Conservation (phyloP, 2,113 vertebrate species). For the Lathamus discolor region DNA sequence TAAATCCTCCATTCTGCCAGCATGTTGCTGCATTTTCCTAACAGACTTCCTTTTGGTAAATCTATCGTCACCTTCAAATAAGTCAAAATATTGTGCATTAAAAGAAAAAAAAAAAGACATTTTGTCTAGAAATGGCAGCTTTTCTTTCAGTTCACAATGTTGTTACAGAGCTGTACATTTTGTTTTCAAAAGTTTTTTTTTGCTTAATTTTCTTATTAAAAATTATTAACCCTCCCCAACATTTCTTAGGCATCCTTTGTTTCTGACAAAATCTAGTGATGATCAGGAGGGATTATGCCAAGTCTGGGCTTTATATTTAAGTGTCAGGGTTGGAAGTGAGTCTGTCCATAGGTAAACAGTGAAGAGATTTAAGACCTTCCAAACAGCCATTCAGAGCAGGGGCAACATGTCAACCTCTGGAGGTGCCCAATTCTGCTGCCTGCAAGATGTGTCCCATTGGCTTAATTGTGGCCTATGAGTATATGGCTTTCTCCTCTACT, state of each 20-base stretch:
- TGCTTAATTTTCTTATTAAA: not conserved
- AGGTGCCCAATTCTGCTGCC: not conserved
- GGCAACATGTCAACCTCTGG: not conserved
- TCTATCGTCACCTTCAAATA: not conserved
- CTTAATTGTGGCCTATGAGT: not conserved
- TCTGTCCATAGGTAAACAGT: not conserved
- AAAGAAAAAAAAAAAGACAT: not conserved
- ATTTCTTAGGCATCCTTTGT: not conserved
- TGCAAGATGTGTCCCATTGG: not conserved
- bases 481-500: not conserved
- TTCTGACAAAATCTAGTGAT: not conserved
- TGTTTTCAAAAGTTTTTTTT: not conserved
- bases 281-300: not conserved
- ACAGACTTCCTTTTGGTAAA: not conserved
- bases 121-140: not conserved
- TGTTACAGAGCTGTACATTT: not conserved
- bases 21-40: not conserved
- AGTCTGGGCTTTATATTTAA: not conserved
- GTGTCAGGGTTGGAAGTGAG: not conserved
- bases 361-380: not conserved
- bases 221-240: not conserved
- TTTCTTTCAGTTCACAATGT: not conserved
- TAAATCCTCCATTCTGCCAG: not conserved
- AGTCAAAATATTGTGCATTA: not conserved
- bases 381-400: not conserved